Evolutionary conservation across 2,888 invertebrate genomes (phyloP).

Genomic region (Cynaeus angustus): DNA sequence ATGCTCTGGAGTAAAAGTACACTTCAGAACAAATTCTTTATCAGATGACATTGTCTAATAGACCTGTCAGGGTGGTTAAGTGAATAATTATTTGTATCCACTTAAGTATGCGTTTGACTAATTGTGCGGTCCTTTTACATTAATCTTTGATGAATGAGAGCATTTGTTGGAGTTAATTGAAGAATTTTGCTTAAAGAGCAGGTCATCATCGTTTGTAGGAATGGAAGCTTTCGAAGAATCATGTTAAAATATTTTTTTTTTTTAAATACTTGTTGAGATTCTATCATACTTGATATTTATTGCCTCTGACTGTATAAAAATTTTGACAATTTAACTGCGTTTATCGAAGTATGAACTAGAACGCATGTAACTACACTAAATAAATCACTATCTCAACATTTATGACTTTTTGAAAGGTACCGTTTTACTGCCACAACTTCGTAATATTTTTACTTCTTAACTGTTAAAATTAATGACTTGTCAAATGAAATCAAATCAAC

Average conservation of each 20-base stretch:
- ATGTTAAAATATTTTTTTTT: too few relatives aligned
- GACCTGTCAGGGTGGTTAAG: constrained; percentile 42
- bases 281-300: too few relatives aligned
- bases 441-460: not conserved
- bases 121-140: constrained; percentile 43
- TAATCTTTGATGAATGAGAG: constrained; percentile 35
- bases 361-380: too few relatives aligned
- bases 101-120: constrained; percentile 42
- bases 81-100: constrained; percentile 46
- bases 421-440: too few relatives aligned
- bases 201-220: too few relatives aligned
- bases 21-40: constrained; percentile 42
- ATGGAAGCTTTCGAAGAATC: too few relatives aligned
- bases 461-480: not conserved
- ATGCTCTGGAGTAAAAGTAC: constrained; percentile 34
- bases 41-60: constrained; percentile 50
- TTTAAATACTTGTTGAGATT: too few relatives aligned
- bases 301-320: too few relatives aligned
- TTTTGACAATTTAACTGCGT: too few relatives aligned
- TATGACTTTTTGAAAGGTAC: too few relatives aligned
- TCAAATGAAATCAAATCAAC: not conserved
- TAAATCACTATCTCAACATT: too few relatives aligned
- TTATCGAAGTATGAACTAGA: too few relatives aligned
- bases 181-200: constrained; percentile 18
- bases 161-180: constrained; percentile 33